Conservation (phyloP, 2,113 vertebrate genomes). For the Athene cunicularia region DNA sequence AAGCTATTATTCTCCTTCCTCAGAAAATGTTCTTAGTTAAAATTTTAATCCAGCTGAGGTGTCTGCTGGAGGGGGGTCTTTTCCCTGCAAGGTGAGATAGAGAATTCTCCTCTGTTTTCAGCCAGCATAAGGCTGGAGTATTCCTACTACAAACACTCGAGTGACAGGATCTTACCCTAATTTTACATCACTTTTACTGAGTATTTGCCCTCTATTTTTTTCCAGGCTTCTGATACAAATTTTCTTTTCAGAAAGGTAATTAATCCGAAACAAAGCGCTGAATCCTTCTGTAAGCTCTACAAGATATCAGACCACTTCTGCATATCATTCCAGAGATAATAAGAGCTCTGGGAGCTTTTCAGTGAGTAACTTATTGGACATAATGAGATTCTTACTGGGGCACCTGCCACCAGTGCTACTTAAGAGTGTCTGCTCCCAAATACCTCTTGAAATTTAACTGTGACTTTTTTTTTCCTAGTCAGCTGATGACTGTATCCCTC, state of each 20-base stretch:
- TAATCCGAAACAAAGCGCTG: slow-evolving; percentile 26
- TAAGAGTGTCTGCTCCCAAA: slow-evolving; percentile 1
- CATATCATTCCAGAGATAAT: not conserved
- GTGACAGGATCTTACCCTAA: not conserved
- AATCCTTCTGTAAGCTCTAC: slow-evolving; percentile 16
- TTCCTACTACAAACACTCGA: not conserved
- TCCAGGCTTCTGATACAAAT: not conserved
- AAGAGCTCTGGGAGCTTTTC: slow-evolving; percentile 47
- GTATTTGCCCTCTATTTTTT: not conserved
- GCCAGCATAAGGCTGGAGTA: not conserved
- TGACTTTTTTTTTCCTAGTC: not conserved
- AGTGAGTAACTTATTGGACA: slow-evolving; percentile 6
- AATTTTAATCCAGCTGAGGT: not conserved
- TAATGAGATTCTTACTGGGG: slow-evolving; percentile 13
- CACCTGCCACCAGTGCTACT: not conserved
- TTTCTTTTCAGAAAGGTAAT: slow-evolving; percentile 43
- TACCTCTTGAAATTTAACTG: not conserved
- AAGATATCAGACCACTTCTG: slow-evolving; percentile 16
- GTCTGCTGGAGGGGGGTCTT: not conserved
- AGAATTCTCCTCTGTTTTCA: not conserved
- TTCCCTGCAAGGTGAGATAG: slow-evolving; percentile 2
- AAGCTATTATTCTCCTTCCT: not conserved
- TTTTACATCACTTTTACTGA: not conserved
- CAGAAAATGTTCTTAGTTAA: not conserved
- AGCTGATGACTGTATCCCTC: not conserved